Evolutionary conservation across 2,797 vertebrate genomes (phyloP).

Genomic region (Acrossocheilus wenchowensis): DNA sequence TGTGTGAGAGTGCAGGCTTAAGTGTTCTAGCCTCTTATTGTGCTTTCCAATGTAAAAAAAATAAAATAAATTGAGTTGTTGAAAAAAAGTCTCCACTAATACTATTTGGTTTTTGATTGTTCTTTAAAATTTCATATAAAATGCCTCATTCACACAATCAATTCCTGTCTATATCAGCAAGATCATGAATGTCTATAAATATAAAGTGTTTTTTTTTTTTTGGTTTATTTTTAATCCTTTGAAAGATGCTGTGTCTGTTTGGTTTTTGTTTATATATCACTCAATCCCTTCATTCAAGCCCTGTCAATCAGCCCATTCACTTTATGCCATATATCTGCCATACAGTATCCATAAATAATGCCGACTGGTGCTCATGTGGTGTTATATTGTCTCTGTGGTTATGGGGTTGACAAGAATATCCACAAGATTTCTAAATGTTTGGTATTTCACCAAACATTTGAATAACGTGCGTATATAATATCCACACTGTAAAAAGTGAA

Average conservation of each 20-base stretch:
- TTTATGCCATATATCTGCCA: not conserved
- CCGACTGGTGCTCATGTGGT: not conserved
- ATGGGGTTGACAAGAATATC: not conserved
- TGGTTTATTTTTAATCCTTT: not conserved
- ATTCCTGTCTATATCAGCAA: not conserved
- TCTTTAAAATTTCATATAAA: not conserved
- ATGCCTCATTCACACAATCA: not conserved
- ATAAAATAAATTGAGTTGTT: no score
- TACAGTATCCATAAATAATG: not conserved
- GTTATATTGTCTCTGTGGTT: not conserved
- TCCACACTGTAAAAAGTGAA: no score
- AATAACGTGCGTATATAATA: no score
- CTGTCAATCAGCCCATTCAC: not conserved
- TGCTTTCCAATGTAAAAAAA: not conserved
- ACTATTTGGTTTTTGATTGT: not conserved
- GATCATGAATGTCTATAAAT: not conserved
- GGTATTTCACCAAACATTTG: no score
- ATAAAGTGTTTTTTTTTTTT: not conserved
- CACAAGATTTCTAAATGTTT: not conserved
- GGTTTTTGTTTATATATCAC: not conserved
- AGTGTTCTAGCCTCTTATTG: slow-evolving; percentile 1
- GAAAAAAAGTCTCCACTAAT: not conserved
- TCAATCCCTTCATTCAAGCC: not conserved
- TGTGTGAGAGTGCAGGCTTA: slow-evolving; percentile 40
- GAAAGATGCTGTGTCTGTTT: not conserved